Evolutionary conservation across 1,140 invertebrate species (phyloP).

Genomic region (Choristoneura fumiferana): DNA sequence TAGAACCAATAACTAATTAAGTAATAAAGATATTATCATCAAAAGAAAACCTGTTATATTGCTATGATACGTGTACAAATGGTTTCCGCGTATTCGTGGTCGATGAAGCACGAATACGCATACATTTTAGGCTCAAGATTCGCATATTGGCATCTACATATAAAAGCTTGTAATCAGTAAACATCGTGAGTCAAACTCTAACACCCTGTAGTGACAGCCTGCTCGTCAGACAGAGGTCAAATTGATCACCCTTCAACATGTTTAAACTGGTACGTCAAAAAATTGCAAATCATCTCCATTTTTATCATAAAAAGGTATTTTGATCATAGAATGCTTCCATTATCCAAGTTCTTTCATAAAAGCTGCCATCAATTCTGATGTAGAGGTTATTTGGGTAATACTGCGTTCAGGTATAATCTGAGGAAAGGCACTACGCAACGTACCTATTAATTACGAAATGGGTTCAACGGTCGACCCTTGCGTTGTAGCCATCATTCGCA

Average conservation of each 20-base stretch:
- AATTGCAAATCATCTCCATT: not conserved
- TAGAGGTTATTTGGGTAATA: not conserved
- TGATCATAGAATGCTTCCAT: not conserved
- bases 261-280: conserved; percentile 2
- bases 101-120: not conserved
- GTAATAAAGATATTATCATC: no score
- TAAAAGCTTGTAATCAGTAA: conserved; percentile 12
- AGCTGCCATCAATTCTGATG: conserved; percentile 3
- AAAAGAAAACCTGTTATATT: not conserved
- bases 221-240: conserved; percentile 4
- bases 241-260: not conserved
- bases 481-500: conserved; percentile 3
- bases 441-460: conserved; percentile 5
- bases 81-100: not conserved
- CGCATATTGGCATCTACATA: conserved; percentile 4
- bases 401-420: conserved; percentile 1
- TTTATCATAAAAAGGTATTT: not conserved
- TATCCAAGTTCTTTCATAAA: not conserved
- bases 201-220: conserved; percentile 11
- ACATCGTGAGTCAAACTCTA: conserved; percentile 7
- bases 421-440: not conserved
- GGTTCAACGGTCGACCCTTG: conserved; percentile 15
- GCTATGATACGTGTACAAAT: not conserved
- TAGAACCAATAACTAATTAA: no score
- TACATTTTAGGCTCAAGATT: not conserved